A percentile compares a stretch with the other conserved stretches of the same genome.
Evolutionary conservation across 1,140 invertebrate species (phyloP).

Genomic region (Bombus difficillimus): DNA sequence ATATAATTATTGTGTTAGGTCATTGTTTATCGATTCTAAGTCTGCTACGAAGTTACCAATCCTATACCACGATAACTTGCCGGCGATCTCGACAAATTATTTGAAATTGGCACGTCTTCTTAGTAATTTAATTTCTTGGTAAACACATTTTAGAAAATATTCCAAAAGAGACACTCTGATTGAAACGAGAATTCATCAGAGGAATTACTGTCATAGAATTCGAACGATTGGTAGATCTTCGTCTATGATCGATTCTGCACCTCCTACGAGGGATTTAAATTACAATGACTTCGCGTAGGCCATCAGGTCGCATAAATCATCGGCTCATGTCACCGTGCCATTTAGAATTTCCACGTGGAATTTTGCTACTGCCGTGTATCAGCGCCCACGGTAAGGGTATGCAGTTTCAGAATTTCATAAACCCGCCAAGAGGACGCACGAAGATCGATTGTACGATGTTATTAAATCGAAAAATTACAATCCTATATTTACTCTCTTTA

Average conservation of each 20-base stretch:
- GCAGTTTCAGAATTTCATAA: slow-evolving; percentile 47
- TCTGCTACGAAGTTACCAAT: neutral
- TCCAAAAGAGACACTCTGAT: too few relatives aligned
- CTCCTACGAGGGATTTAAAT: slow-evolving; percentile 49
- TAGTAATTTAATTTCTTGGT: too few relatives aligned
- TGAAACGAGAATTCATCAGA: too few relatives aligned
- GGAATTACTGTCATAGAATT: too few relatives aligned
- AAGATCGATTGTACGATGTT: slow-evolving; percentile 2
- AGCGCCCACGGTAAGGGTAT: neutral
- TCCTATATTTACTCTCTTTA: neutral
- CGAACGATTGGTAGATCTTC: neutral
- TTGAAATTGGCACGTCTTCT: too few relatives aligned
- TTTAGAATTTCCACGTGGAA: slow-evolving; percentile 67
- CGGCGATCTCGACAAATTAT: too few relatives aligned
- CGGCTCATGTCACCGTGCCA: slow-evolving; percentile 42
- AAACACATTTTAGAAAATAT: too few relatives aligned
- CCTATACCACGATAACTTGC: too few relatives aligned
- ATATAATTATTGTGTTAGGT: too few relatives aligned
- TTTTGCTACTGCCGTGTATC: slow-evolving; percentile 42
- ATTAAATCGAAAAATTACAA: neutral
- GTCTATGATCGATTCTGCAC: neutral
- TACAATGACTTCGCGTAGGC: slow-evolving; percentile 43
- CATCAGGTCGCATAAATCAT: slow-evolving; percentile 62
- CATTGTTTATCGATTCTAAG: slow-evolving; percentile 41
- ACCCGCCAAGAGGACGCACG: slow-evolving; percentile 7